Base-by-base conservation (phyloP, 2,797 vertebrate genomes). In the Scleropages formosus region DNA sequence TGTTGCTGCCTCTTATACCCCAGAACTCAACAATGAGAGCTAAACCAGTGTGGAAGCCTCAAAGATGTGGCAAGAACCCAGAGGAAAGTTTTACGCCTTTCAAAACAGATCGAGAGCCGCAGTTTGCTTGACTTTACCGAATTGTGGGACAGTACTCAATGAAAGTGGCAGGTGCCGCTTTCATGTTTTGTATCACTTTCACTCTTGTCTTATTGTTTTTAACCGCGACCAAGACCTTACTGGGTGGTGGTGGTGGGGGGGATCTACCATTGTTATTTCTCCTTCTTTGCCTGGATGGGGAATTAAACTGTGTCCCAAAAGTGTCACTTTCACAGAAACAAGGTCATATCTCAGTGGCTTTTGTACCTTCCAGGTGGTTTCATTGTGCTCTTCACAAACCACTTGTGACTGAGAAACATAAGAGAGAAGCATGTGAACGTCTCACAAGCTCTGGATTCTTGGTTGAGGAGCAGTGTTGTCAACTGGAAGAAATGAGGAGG, bases 51-150 rank as follows among this genome's bases (percentile, higher is more conserved):
- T 98, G 0, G 96, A 98, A 0, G 96, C 96, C 1, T 98, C 96
- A 3, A 99, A 98, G 79, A 98, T 98, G 96, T 99, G 96, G 96
- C 91, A 96, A 0, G 97, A 98, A 13, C 96, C 98, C 87, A 80
- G 96, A 24, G 95, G 96, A 72, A 96, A 98, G 70, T 99, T 98
- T 72, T 94, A 95, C 87, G 92, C 74, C 84, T 93, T 98, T 0
- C 97, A 81, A 93, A 95, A 88, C 96, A 95, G 89, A 95, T 95
- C 0, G 96, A 18, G 26, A 59, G 56, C 46, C 72, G 12, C 18
- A 26, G 49, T 70, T 70, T 53, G 51, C 49, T 53, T 70, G 47
- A 22, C 53, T 56, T 56, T 56, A 24, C 13, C 53, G 47, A 69
- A 56, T 2, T 11, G 47, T 13, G 24, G 66, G 46, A 53, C 10